phyloP scores from a whole-genome alignment of 2,888 invertebrate genomes.

The Phaedon cochleariae region DNA sequence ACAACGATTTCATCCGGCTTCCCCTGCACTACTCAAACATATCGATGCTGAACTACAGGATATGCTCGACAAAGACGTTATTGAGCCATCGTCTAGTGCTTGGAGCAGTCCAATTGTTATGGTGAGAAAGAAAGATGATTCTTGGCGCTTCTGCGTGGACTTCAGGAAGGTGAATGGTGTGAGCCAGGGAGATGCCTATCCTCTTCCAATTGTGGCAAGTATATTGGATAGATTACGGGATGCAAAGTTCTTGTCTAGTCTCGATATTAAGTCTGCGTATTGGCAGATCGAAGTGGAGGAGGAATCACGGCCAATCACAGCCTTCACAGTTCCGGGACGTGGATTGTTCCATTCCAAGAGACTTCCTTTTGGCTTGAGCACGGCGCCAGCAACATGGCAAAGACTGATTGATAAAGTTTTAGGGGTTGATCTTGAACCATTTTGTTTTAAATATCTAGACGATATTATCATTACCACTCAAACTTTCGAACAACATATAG shows the following conservation, averaged over 20 bases:
- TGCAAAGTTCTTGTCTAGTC: conserved; percentile 4
- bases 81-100: conserved; percentile 43
- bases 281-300: not conserved
- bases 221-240: conserved; percentile 35
- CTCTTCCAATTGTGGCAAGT: conserved; percentile 25
- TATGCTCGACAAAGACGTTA: conserved; percentile 42
- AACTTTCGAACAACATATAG: conserved; percentile 35
- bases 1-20: too few relatives aligned
- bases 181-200: conserved; percentile 37
- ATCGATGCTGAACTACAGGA: conserved; percentile 33
- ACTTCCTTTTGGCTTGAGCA: not conserved
- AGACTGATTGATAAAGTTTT: conserved; percentile 3
- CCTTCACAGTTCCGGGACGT: conserved; percentile 4
- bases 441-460: conserved; percentile 44
- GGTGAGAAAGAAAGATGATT: conserved; percentile 50
- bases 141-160: conserved; percentile 43
- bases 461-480: conserved; percentile 41
- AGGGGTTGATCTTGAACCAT: not conserved
- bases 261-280: not conserved
- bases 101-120: conserved; percentile 47
- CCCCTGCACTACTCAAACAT: too few relatives aligned
- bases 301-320: not conserved
- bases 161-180: conserved; percentile 37
- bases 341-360: conserved; percentile 11
- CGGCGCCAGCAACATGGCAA: conserved; percentile 10